A percentile compares a stretch with the other conserved stretches of the same genome.
These are phyloP conservation scores for Amphipoea lucens DNA, from an alignment of 2,888 invertebrate genomes.

Conservation along the genomic window DNA sequence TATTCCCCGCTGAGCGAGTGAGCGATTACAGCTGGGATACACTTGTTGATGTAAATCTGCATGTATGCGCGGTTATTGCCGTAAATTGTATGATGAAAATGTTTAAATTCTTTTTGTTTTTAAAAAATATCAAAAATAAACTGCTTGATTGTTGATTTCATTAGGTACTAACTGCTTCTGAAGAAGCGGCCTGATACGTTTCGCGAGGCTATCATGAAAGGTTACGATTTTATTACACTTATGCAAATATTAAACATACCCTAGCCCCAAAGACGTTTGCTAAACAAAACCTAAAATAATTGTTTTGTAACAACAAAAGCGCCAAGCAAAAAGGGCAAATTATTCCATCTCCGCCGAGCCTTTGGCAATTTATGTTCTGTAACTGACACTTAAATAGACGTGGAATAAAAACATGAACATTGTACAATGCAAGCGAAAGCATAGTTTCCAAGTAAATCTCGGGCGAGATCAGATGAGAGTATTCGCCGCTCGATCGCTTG, in stretches of 20 bases:
- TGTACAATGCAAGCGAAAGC: conserved; percentile 60
- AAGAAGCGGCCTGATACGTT: neutral
- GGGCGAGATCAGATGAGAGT: conserved; percentile 54
- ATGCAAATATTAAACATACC: neutral
- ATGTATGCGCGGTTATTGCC: conserved; percentile 1
- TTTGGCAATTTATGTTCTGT: conserved; percentile 35
- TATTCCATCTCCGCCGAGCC: conserved; percentile 14
- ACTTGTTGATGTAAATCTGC: conserved; percentile 76
- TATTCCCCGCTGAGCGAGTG: conserved; percentile 68
- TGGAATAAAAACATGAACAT: conserved; percentile 40
- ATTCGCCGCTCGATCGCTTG: conserved; percentile 43
- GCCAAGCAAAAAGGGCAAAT: neutral
- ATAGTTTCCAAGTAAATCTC: conserved; percentile 57
- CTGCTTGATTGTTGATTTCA: neutral
- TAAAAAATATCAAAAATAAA: neutral
- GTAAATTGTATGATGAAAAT: neutral
- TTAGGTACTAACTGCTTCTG: neutral
- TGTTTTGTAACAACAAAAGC: neutral
- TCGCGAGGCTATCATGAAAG: neutral
- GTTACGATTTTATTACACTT: neutral
- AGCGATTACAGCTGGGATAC: conserved; percentile 70
- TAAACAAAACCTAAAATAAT: neutral
- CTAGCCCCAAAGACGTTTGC: neutral
- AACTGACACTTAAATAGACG: conserved; percentile 31
- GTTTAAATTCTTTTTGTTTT: neutral